Evolutionary conservation across 2,888 invertebrate species (phyloP), one percentile per base, ranked within the genome.

Genomic region (Psylliodes chrysocephalus): DNA sequence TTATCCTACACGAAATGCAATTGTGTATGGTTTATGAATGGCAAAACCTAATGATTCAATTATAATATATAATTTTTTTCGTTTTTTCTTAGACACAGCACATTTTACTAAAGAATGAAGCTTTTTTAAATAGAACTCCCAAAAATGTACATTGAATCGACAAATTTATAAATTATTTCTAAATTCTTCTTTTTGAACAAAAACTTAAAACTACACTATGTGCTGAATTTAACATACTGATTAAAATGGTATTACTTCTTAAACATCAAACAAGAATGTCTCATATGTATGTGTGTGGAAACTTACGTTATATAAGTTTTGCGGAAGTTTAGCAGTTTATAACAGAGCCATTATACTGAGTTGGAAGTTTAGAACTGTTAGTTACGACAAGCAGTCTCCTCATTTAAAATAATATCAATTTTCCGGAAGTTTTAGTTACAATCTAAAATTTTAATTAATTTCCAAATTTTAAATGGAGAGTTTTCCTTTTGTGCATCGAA

Each of bases 331-430:
- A 28, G 10, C 25, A 49, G 49, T 49, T 49, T 28, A 28, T 49
- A 49, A 30, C 8, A 25, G 46, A 46, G 46, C 46, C 14, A 46
- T 46, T 46, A 46, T 25, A 46, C 17, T 12, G 22, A 49, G 49
- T n/a, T 14, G 49, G 15, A 49, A 49, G 49, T 49, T 49, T 49
- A 30, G 49, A 49, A 49, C 49, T 28, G 28, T 49, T 28, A 49
- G 28, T 49, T 49, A 25, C 49, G 49, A 49, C 49, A 49, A 49
- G 30, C 49, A 30, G 28, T 49, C 15, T 30, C 30, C 12, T 2
- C 15, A 49, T 49, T 49, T 49, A 49, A 49, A 49, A 49, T 30
- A 49, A 49, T 30, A 49, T 30, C 28, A 49, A 49, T 49, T 49
- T 30, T 3, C 6, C 22, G 10, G 46, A 49, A 49, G 49, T 49